Evolutionary conservation across 2,113 vertebrate genomes (phyloP), one percentile per base, ranked within the genome.

Genomic region (Corydoras maculifer): DNA sequence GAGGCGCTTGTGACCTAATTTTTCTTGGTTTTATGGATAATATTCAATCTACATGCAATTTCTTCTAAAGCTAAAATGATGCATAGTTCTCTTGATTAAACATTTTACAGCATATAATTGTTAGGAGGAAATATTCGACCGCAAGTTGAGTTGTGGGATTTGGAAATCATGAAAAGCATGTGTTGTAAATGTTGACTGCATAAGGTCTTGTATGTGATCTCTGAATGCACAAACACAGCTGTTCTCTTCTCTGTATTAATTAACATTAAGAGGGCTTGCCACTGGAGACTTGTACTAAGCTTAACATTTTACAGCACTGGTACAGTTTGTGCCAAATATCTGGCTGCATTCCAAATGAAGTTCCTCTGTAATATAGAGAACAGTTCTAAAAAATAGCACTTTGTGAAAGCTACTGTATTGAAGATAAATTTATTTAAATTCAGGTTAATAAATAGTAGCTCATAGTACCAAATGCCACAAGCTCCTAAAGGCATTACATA

Each of bases 211-310:
- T 35, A n/a, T 35, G 54, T 59, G 25, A 59, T 60, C 5, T 51
- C 62, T 48, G 18, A 65, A 9, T 48, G 65, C 59, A 50, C 43
- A 49, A 51, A 25, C 62, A 8, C 43, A 66, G 48, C 55, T 53
- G 48, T 25, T 30, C 10, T 5, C 31, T 49, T 67, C 14, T 57
- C 53, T 67, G 53, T 50, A 15, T 64, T 57, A 57, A 50, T 64
- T 50, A 14, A 43, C 53, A 35, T 57, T 67, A 67, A 15, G 51
- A 57, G 53, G 12, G 14, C 53, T 66, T 67, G 65, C 53, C 55
- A 64, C 15, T 30, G 15, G 32, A 32, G 50, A 64, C 53, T 43
- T 70, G 30, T 54, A 70, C 10, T 3, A 15, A 48, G 58, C 43
- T 69, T 57, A 67, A 57, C 30, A 18, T 55, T 55, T 55, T 32